phyloP scores from a whole-genome alignment of 2,113 vertebrate species.

The Hypomesus transpacificus region DNA sequence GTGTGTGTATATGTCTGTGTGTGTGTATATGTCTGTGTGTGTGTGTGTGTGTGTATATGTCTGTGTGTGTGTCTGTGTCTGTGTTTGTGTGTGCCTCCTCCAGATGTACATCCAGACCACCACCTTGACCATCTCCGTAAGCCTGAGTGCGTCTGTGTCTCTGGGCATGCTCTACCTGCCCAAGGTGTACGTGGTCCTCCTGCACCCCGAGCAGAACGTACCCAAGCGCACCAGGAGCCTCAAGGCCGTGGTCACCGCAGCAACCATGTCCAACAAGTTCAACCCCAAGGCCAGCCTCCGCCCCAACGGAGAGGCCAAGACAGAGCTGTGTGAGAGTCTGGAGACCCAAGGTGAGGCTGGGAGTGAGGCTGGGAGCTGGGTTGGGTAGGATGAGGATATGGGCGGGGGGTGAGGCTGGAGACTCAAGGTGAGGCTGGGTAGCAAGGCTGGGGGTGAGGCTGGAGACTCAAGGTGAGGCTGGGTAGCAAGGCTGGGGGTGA shows the following conservation, averaged over 20 bases:
- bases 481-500: too few species aligned
- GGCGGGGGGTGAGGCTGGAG: not conserved
- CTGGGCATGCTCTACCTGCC: slow-evolving; percentile 99
- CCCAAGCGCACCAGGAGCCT: slow-evolving; percentile 96
- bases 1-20: too few species aligned
- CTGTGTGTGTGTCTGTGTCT: slow-evolving; percentile 10
- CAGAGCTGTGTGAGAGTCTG: slow-evolving; percentile 93
- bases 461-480: too few species aligned
- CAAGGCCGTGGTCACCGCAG: slow-evolving; percentile 93
- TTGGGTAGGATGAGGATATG: not conserved
- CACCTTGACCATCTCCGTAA: slow-evolving; percentile 96
- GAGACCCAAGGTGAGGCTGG: slow-evolving; percentile 86
- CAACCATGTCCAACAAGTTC: slow-evolving; percentile 99
- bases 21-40: slow-evolving; percentile 3
- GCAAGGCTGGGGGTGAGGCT: not conserved
- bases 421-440: not conserved
- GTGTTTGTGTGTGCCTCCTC: slow-evolving; percentile 10
- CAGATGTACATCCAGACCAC: slow-evolving; percentile 99
- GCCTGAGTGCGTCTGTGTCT: slow-evolving; percentile 96
- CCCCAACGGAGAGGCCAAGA: slow-evolving; percentile 96
- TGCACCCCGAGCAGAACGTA: slow-evolving; percentile 98
- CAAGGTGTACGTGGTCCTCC: slow-evolving; percentile 96
- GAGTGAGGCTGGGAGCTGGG: not conserved
- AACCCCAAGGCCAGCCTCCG: slow-evolving; percentile 91
- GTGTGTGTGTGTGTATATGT: slow-evolving; percentile 1